Percentiles rank a stretch among this genome's conserved stretches.
Conservation (phyloP, 2,113 vertebrate genomes). For the Caranx melampygus region DNA sequence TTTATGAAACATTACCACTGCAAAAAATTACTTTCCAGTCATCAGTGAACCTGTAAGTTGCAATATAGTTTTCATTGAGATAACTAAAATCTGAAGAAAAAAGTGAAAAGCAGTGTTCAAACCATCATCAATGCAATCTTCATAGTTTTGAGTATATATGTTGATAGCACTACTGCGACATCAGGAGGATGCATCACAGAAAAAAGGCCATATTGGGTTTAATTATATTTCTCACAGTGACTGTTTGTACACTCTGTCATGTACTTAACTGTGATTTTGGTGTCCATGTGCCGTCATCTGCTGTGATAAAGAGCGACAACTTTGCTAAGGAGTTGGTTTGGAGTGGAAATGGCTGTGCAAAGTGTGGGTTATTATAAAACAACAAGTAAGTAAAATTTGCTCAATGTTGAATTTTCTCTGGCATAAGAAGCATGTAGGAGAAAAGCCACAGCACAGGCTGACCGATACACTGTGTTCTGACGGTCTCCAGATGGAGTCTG, state of each 20-base stretch:
- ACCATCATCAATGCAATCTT: no score
- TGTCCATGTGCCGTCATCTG: neutral
- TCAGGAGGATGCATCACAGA: neutral
- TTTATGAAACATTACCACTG: neutral
- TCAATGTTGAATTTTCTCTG: neutral
- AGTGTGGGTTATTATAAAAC: neutral
- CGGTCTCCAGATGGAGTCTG: neutral
- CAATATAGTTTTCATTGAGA: neutral
- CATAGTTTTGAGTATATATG: no score
- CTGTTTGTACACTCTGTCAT: neutral
- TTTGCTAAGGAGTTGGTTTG: conserved; percentile 10
- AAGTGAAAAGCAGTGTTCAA: neutral
- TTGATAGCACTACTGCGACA: no score
- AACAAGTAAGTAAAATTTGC: neutral
- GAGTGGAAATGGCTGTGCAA: conserved; percentile 13
- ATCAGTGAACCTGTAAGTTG: neutral
- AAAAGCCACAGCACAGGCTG: neutral
- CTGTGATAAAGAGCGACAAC: neutral
- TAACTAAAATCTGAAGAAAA: no score
- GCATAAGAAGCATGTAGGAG: neutral
- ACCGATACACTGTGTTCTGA: neutral
- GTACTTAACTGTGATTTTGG: neutral
- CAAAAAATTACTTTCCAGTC: neutral
- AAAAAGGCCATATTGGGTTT: neutral
- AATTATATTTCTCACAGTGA: neutral